Percentiles rank a stretch among this genome's conserved stretches.
phyloP scores from a whole-genome alignment of 2,888 invertebrate genomes.

The Anagyrus pseudococci region DNA sequence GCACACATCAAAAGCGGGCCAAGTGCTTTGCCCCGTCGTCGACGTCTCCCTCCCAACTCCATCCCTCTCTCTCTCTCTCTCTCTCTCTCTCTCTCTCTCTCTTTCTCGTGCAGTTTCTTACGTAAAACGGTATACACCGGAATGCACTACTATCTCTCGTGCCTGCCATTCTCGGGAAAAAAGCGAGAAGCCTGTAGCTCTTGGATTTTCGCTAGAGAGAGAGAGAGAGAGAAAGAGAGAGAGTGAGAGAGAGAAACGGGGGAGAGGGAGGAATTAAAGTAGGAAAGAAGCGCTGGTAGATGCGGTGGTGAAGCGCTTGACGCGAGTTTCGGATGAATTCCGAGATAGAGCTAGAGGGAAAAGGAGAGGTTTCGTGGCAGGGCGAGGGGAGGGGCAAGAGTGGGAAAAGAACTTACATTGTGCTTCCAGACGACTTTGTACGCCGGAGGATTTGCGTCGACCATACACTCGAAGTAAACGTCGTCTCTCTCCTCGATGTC shows the following conservation, averaged over 20 bases:
- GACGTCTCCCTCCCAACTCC: too few relatives aligned
- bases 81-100: neutral
- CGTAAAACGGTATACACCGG: slow-evolving; percentile 27
- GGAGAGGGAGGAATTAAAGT: slow-evolving; percentile 21
- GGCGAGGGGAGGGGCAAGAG: neutral
- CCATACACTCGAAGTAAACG: slow-evolving; percentile 82
- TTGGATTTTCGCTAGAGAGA: neutral
- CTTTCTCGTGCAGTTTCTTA: slow-evolving; percentile 11
- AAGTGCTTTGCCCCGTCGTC: slow-evolving; percentile 11
- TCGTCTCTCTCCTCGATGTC: slow-evolving; percentile 84
- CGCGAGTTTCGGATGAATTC: slow-evolving; percentile 23
- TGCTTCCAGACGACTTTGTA: slow-evolving; percentile 84
- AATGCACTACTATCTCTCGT: slow-evolving; percentile 23
- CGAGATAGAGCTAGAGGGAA: neutral
- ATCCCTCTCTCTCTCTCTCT: neutral
- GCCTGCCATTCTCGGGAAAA: neutral
- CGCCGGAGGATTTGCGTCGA: slow-evolving; percentile 78
- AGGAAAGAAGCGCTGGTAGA: neutral
- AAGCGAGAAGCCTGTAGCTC: neutral
- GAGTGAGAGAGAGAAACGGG: neutral
- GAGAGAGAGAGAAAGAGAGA: slow-evolving; percentile 6
- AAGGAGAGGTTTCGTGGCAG: neutral
- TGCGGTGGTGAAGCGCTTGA: neutral
- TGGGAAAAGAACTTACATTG: slow-evolving; percentile 69
- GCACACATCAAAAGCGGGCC: slow-evolving; percentile 13